Evolutionary conservation across 2,113 vertebrate genomes (phyloP), one percentile per base, ranked within the genome.

Genomic region (Sorex araneus): DNA sequence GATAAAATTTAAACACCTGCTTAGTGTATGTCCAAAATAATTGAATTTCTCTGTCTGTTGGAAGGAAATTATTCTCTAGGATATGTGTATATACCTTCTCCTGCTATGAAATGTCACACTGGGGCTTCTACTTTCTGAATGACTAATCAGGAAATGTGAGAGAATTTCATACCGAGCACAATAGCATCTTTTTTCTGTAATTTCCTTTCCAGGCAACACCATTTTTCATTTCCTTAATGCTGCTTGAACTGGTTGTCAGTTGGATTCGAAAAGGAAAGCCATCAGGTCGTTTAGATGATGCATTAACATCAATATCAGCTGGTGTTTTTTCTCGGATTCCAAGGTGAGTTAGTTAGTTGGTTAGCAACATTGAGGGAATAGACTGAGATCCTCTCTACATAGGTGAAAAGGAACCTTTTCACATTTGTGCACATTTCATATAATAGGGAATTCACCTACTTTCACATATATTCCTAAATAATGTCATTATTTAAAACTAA

Each of bases 291-390:
- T 71, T 99, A 92, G 98, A 98, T 47, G 99, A 99, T 87, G 97
- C 97, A 89, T 93, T 99, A 94, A 98, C 98, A 88, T 99, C 98
- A 74, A 2, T 99, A 63, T 98, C 98, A 36, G 97, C 98, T 7
- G 99, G 99, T 8, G 97, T 99, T 94, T 87, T 99, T 78, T 99
- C 99, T 95, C 97, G 95, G 95, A 97, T 99, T 75, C 99, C 99
- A 30, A 76, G 97, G 99, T 99, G 97, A 99, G 98, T 98, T 79
- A 99, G 98, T 98, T 79, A 74, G 27, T 0, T 0, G 57, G 5
- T 90, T 87, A 89, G 36, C 43, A 70, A 30, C 0, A 12, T 11
- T 54, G 34, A 69, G 36, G 13, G 16, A 75, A 76, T 30, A 34
- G 15, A 66, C 32, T 32, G 11, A 67, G 79, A 66, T n/a, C 18